Evolutionary conservation across 2,888 invertebrate species (phyloP).

Genomic region (Meta bourneti): DNA sequence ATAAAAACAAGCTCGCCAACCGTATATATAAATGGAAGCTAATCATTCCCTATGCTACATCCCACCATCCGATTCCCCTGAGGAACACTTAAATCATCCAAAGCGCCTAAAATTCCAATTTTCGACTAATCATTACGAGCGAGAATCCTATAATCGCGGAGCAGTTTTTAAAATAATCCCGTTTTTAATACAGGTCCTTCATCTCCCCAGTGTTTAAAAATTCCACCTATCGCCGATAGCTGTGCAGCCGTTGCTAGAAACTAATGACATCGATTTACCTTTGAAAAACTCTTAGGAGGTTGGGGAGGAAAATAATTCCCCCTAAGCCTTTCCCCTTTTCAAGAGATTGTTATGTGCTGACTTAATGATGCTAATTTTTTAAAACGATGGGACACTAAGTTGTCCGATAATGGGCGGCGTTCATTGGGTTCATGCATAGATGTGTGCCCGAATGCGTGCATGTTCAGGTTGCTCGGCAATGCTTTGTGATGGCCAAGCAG

Average conservation of each 20-base stretch:
- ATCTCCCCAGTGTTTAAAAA: conserved; percentile 23
- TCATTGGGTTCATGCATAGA: conserved; percentile 42
- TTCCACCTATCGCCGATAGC: conserved; percentile 6
- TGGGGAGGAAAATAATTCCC: conserved; percentile 23
- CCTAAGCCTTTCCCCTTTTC: conserved; percentile 38
- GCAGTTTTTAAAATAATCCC: conserved; percentile 42
- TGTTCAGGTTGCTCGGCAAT: conserved; percentile 29
- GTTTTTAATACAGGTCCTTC: conserved; percentile 38
- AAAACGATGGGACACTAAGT: conserved; percentile 69
- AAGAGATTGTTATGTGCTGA: conserved; percentile 64
- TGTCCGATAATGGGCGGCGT: conserved; percentile 65
- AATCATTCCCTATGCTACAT: not conserved
- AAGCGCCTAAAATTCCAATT: conserved; percentile 21
- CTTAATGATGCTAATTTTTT: conserved; percentile 71
- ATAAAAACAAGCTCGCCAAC: not conserved
- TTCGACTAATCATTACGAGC: conserved; percentile 33
- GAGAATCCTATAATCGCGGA: conserved; percentile 27
- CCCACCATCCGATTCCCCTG: not conserved
- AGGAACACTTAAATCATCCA: not conserved
- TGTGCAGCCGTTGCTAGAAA: conserved; percentile 23
- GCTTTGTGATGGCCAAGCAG: conserved; percentile 31
- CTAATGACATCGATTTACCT: conserved; percentile 71
- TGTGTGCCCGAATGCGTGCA: conserved; percentile 13
- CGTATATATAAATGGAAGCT: not conserved
- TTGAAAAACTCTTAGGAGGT: conserved; percentile 52